phyloP scores from a whole-genome alignment of 1,140 invertebrate genomes.

The Aphis craccivora region DNA sequence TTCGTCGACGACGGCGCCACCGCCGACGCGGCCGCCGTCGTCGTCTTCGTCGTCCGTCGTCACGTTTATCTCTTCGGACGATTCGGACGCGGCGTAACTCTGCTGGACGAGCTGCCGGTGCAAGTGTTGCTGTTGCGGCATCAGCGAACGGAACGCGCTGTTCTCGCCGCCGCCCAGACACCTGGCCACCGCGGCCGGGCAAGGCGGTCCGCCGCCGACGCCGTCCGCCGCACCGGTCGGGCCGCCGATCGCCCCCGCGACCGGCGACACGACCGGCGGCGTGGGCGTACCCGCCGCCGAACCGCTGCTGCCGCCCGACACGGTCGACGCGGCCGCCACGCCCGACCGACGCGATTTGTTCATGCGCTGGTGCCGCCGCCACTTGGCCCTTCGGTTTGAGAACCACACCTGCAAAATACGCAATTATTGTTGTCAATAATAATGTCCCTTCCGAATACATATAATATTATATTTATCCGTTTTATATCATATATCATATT shows the following conservation, averaged over 20 bases:
- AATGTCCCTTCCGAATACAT: background rate
- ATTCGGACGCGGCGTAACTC: conserved; percentile 61
- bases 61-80: conserved; percentile 63
- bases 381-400: conserved; percentile 98
- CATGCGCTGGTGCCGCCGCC: conserved; percentile 94
- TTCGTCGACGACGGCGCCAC: background rate
- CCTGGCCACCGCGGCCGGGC: conserved; percentile 60
- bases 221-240: conserved; percentile 69
- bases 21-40: background rate
- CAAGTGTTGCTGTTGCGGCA: background rate
- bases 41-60: conserved; percentile 61
- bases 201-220: conserved; percentile 62
- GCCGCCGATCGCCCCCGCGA: conserved; percentile 76
- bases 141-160: conserved; percentile 80
- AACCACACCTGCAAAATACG: conserved; percentile 86
- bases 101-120: conserved; percentile 32
- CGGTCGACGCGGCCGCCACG: conserved; percentile 64
- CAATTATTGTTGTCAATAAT: conserved; percentile 59
- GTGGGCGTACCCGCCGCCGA: conserved; percentile 64
- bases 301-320: conserved; percentile 68
- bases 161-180: conserved; percentile 81
- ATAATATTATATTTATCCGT: background rate
- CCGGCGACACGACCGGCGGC: conserved; percentile 65
- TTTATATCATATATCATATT: too few relatives aligned
- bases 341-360: conserved; percentile 72